Conservation (phyloP, 2,113 vertebrate species). For the Synodontis membranacea region DNA sequence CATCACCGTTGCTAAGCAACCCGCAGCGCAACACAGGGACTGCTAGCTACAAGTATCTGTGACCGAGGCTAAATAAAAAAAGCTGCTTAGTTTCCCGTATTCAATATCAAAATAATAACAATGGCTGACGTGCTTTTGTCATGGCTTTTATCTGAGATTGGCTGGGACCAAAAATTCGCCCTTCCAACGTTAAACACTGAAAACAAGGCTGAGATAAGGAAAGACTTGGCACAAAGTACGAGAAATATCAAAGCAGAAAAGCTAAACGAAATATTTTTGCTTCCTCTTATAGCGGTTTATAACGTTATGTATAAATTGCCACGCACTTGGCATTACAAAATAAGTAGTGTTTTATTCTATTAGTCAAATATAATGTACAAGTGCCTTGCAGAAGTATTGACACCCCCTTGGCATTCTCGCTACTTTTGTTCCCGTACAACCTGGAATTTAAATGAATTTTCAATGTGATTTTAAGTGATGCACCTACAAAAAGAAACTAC, state of each 20-base stretch:
- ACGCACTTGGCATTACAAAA: too few species aligned
- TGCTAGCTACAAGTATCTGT: neutral
- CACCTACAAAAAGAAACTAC: too few species aligned
- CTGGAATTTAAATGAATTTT: too few species aligned
- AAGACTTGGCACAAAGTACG: neutral
- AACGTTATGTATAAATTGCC: too few species aligned
- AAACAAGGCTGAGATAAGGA: slow-evolving; percentile 82
- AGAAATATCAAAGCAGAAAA: neutral
- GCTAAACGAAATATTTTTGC: neutral
- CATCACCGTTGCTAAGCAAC: slow-evolving; percentile 45
- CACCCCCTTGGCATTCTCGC: too few species aligned
- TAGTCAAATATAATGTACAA: too few species aligned
- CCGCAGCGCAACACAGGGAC: neutral
- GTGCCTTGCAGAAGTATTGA: too few species aligned
- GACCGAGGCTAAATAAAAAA: neutral
- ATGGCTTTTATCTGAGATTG: slow-evolving; percentile 75
- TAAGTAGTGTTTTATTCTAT: too few species aligned
- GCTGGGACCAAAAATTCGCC: slow-evolving; percentile 80
- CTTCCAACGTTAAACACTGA: slow-evolving; percentile 79
- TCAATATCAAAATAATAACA: neutral
- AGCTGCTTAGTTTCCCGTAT: neutral
- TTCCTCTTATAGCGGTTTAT: neutral
- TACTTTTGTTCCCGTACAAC: too few species aligned
- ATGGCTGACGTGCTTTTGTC: slow-evolving; percentile 67
- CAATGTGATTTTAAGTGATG: too few species aligned